phyloP scores from a whole-genome alignment of 2,113 vertebrate genomes.

The Apistogramma diplotaenia region DNA sequence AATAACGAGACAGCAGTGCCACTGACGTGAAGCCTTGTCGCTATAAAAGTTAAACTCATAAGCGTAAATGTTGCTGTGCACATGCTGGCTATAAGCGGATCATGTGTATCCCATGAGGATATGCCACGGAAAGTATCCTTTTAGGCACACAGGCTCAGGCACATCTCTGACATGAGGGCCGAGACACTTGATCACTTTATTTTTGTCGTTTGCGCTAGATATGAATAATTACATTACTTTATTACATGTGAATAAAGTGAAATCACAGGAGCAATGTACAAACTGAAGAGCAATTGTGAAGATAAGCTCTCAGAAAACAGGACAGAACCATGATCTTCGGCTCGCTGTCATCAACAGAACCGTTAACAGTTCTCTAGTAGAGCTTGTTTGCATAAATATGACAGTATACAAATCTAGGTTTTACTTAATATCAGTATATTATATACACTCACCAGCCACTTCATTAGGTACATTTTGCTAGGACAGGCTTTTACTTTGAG shows the following conservation, averaged over 20 bases:
- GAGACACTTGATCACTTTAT: slow-evolving; percentile 19
- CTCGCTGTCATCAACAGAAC: too few species aligned
- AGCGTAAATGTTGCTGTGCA: not conserved
- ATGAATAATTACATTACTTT: not conserved
- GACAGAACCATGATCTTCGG: too few species aligned
- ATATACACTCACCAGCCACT: too few species aligned
- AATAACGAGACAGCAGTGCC: not conserved
- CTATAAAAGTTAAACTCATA: not conserved
- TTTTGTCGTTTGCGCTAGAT: slow-evolving; percentile 3
- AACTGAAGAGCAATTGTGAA: too few species aligned
- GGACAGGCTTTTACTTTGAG: too few species aligned
- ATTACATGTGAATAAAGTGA: not conserved
- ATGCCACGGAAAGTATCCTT: not conserved
- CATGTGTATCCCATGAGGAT: slow-evolving; percentile 10
- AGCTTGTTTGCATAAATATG: not conserved
- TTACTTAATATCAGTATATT: too few species aligned
- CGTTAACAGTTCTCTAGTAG: not conserved
- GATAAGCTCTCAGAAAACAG: too few species aligned
- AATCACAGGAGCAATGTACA: too few species aligned
- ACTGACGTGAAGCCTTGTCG: not conserved
- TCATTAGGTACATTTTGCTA: too few species aligned
- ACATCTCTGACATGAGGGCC: not conserved
- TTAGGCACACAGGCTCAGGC: slow-evolving; percentile 8
- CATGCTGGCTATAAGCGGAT: not conserved
- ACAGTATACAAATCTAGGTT: not conserved